These are phyloP conservation scores for Hephaestus fuliginosus DNA, from an alignment of 2,797 vertebrate species.

Conservation along the genomic window DNA sequence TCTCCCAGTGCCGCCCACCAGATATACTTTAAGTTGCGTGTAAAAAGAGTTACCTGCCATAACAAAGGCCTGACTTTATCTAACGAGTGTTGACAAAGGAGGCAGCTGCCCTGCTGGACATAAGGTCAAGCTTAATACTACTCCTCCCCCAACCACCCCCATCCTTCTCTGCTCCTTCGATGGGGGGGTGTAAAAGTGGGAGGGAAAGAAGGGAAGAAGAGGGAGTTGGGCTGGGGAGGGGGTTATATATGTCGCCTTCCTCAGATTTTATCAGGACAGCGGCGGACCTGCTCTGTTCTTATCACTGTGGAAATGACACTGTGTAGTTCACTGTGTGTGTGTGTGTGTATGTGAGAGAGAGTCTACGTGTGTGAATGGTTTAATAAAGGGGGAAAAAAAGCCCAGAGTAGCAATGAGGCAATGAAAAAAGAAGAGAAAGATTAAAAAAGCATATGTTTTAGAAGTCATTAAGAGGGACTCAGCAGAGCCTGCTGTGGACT, in stretches of 20 bases:
- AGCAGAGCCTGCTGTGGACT: conserved; percentile 79
- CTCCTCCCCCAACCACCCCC: conserved; percentile 7
- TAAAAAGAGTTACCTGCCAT: conserved; percentile 84
- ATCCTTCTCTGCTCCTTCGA: conserved; percentile 32
- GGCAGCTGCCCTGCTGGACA: conserved; percentile 75
- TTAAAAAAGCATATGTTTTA: conserved; percentile 84
- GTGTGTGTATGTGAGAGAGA: conserved; percentile 17
- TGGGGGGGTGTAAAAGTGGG: conserved; percentile 12
- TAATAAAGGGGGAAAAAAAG: conserved; percentile 74
- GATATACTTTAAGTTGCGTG: conserved; percentile 82
- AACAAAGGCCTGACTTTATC: conserved; percentile 88
- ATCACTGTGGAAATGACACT: conserved; percentile 71
- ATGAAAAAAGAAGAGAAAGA: conserved; percentile 74
- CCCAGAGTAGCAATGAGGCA: conserved; percentile 65
- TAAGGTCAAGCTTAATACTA: conserved; percentile 74
- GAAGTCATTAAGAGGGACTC: conserved; percentile 84
- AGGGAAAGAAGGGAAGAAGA: conserved; percentile 15
- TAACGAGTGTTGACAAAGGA: conserved; percentile 81
- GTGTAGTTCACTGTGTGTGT: conserved; percentile 62
- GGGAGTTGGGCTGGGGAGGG: conserved; percentile 2
- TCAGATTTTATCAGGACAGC: conserved; percentile 74
- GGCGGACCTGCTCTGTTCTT: conserved; percentile 59
- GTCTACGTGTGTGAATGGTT: conserved; percentile 54
- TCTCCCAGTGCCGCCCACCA: conserved; percentile 89
- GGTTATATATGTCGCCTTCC: conserved; percentile 37